Evolutionary conservation across 2,113 vertebrate species (phyloP).

Genomic region (Elachura formosa): DNA sequence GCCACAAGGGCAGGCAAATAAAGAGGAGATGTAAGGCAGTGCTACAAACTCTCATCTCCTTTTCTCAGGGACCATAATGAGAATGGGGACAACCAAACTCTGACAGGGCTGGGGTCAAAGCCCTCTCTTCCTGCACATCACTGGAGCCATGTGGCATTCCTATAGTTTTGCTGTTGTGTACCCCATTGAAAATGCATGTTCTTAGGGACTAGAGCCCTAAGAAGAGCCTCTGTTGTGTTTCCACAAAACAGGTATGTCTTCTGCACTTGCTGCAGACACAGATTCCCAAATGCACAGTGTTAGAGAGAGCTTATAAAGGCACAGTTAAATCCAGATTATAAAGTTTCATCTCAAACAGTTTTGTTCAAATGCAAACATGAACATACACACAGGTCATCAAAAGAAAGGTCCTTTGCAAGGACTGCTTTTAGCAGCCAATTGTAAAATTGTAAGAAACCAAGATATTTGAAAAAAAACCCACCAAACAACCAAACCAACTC

Average conservation of each 20-base stretch:
- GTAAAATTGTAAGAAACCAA: neutral
- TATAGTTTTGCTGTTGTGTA: fast-evolving
- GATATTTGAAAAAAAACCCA: neutral
- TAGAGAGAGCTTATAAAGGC: neutral
- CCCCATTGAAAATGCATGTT: neutral
- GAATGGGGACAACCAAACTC: neutral
- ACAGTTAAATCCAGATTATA: neutral
- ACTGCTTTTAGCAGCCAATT: neutral
- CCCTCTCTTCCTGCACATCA: fast-evolving
- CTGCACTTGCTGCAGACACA: neutral
- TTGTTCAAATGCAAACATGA: neutral
- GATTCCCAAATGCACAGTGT: neutral
- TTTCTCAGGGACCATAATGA: neutral
- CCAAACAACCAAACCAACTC: neutral
- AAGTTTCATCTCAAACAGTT: neutral
- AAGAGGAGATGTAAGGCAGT: neutral
- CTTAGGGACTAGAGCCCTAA: neutral
- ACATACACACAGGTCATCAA: neutral
- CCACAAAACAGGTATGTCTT: neutral
- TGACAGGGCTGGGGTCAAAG: neutral
- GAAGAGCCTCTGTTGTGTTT: neutral
- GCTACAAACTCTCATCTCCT: neutral
- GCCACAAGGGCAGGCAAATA: neutral
- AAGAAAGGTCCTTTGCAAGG: neutral
- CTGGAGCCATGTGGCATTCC: neutral